Evolutionary conservation across 2,888 invertebrate species (phyloP).

Genomic region (Rugalucina vietnamica): DNA sequence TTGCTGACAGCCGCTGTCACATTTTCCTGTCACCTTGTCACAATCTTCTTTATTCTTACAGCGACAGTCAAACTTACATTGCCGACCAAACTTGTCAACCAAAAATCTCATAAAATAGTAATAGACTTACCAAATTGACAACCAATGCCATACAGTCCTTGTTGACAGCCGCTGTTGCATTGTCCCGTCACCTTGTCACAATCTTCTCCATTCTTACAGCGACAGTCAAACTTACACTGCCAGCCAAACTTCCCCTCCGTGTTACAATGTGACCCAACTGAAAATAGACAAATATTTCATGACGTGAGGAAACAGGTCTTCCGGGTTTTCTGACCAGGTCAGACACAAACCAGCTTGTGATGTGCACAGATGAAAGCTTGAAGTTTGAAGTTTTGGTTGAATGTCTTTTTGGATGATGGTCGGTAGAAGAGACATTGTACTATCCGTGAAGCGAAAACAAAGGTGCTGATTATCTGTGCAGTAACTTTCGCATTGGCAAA

Average conservation of each 20-base stretch:
- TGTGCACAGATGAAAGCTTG: too few species aligned
- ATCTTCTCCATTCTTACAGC: slow-evolving; percentile 45
- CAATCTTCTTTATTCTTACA: slow-evolving; percentile 50
- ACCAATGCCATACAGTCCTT: slow-evolving; percentile 63
- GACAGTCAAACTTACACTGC: slow-evolving; percentile 50
- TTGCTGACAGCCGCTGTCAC: slow-evolving; percentile 57
- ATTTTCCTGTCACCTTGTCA: slow-evolving; percentile 52
- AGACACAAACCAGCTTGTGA: too few species aligned
- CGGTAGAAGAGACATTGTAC: too few species aligned
- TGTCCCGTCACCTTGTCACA: slow-evolving; percentile 56
- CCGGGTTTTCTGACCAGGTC: too few species aligned
- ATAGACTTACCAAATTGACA: slow-evolving; percentile 72
- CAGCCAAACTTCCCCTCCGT: slow-evolving; percentile 57
- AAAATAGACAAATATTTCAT: slow-evolving; percentile 23
- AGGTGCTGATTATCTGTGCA: too few species aligned
- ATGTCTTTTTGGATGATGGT: too few species aligned
- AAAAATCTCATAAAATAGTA: too few species aligned
- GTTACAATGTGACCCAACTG: slow-evolving; percentile 53
- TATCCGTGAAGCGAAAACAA: too few species aligned
- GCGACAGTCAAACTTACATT: slow-evolving; percentile 49
- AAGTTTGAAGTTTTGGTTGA: too few species aligned
- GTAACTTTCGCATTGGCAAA: too few species aligned
- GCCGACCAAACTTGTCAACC: slow-evolving; percentile 63
- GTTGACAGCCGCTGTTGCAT: slow-evolving; percentile 58
- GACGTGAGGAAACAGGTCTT: too few species aligned